These are phyloP conservation scores for Dasyornis broadbenti DNA, from an alignment of 2,113 vertebrate species.

Conservation along the genomic window DNA sequence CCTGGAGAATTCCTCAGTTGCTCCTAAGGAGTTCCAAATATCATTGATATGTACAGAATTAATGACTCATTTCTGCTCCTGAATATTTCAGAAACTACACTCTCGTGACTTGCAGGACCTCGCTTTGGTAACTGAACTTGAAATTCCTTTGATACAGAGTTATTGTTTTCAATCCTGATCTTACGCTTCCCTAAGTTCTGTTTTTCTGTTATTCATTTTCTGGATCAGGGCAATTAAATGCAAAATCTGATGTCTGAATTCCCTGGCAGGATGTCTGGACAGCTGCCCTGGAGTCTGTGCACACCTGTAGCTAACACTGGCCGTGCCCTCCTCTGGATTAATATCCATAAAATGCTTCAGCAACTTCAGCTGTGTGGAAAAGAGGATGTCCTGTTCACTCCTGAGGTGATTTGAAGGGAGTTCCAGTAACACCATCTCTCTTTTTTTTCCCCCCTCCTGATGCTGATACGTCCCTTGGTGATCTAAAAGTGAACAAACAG, in stretches of 20 bases:
- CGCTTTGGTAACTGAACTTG: not conserved
- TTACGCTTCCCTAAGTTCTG: not conserved
- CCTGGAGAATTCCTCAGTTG: not conserved
- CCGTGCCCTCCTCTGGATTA: not conserved
- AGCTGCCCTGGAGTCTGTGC: not conserved
- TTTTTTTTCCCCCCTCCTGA: accelerated
- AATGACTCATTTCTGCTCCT: not conserved
- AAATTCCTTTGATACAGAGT: not conserved
- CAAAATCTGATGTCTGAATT: not conserved
- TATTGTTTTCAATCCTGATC: not conserved
- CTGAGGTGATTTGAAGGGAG: not conserved
- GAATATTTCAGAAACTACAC: not conserved
- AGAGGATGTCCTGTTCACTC: not conserved
- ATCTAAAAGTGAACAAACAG: not conserved
- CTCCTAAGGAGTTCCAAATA: not conserved
- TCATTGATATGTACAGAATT: not conserved
- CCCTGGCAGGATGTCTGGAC: not conserved
- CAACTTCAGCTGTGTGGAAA: not conserved
- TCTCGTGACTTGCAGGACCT: not conserved
- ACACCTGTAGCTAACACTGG: not conserved
- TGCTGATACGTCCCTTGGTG: not conserved
- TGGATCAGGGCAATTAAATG: not conserved
- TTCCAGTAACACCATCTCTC: not conserved
- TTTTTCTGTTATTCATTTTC: not conserved
- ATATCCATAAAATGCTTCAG: not conserved